Evolutionary conservation across 2,113 vertebrate species (phyloP).

Genomic region (Arizona elegans): DNA sequence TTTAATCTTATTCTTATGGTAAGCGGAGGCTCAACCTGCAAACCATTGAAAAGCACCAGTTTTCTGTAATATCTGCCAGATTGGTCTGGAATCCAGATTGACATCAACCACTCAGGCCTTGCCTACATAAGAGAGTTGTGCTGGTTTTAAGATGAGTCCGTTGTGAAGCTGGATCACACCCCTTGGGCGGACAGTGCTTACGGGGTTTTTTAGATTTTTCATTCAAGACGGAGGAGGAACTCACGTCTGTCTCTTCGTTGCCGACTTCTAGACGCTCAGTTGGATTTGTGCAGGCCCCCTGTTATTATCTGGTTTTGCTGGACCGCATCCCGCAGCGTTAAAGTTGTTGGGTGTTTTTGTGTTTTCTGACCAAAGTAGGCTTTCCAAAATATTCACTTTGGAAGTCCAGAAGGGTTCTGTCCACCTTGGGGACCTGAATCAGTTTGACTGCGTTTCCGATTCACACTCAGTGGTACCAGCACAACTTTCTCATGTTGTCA

Average conservation of each 20-base stretch:
- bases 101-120: conserved; percentile 21
- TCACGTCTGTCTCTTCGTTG: not conserved
- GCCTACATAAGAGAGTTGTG: conserved; percentile 31
- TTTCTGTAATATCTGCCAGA: not conserved
- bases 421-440: conserved; percentile 15
- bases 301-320: not conserved
- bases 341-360: not conserved
- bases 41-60: not conserved
- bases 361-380: too few species aligned
- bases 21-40: not conserved
- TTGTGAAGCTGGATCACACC: conserved; percentile 9
- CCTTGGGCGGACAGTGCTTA: not conserved
- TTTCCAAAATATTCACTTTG: not conserved
- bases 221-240: not conserved
- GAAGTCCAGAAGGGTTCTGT: not conserved
- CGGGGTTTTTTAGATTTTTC: not conserved
- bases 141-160: not conserved
- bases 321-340: not conserved
- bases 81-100: conserved; percentile 1
- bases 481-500: conserved; percentile 24
- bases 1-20: accelerated
- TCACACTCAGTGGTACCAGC: not conserved
- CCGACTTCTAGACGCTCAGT: not conserved
- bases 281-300: not conserved
- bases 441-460: conserved; percentile 12